Base-by-base conservation (phyloP, 2,113 vertebrate genomes). In the Canis aureus region DNA sequence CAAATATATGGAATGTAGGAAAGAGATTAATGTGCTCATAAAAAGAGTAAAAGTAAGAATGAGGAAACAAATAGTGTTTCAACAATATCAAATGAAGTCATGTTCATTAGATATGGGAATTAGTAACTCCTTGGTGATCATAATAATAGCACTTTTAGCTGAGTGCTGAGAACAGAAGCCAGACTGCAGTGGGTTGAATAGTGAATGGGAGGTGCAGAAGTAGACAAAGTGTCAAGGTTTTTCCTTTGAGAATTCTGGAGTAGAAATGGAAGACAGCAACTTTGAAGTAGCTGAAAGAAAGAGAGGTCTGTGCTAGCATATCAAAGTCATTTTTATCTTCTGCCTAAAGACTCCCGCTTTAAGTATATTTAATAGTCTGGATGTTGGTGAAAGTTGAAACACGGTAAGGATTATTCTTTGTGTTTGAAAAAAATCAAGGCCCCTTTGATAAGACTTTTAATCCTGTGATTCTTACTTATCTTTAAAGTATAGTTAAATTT, bases 291-390 rank as follows among this genome's bases (percentile, higher is more conserved):
- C 73, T 94, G 66, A 97, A 96, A 96, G 76, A 96, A 89, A 35
- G 29, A 83, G 89, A 96, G 49, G 12, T 82, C 83, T 97, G 55
- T 93, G 25, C 35, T 84, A n/a, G 64, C 19, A 89, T 93, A 97
- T 95, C 93, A 98, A 97, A 96, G 96, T 59, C 91, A 98, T 94
- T 97, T 97, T 98, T 88, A 94, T 96, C 90, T 97, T 95, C 51
- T 73, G 12, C 60, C 27, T 88, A 89, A 97, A 96, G 90, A 94
- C 43, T 66, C 53, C 22, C 88, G 35, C 62, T 96, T 96, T 97
- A 83, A 97, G 81, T 57, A 71, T 51, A 66, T 97, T 92, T 88
- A 95, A 93, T 84, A 92, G 67, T 92, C 59, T 85, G 49, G 3
- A 85, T 94, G 12, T 78, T 92, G n/a, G 32, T 94, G 55, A 86